These are phyloP conservation scores for Galerucella pusilla DNA, from an alignment of 2,888 invertebrate species.

Conservation along the genomic window DNA sequence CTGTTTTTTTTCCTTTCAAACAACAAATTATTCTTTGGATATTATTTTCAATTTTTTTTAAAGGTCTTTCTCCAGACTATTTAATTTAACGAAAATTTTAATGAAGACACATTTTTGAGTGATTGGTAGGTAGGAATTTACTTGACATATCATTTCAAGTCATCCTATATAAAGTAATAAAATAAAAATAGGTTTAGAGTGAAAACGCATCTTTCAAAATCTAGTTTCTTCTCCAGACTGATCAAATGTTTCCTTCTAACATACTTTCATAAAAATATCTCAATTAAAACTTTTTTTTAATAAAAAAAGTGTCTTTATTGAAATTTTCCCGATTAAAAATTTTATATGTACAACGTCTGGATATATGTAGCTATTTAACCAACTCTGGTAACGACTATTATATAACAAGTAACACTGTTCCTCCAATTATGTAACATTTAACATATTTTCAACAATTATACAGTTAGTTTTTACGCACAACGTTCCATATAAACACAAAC, in stretches of 20 bases:
- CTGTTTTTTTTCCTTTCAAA: slow-evolving; percentile 46
- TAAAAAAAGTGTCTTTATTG: not conserved
- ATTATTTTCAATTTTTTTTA: slow-evolving; percentile 40
- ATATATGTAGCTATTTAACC: slow-evolving; percentile 46
- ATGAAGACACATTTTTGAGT: not conserved
- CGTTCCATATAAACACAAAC: slow-evolving; percentile 47
- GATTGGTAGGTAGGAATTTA: no score
- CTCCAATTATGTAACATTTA: slow-evolving; percentile 54
- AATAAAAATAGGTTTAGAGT: no score
- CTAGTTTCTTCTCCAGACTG: not conserved
- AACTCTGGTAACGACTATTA: slow-evolving; percentile 58
- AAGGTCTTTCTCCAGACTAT: slow-evolving; percentile 7
- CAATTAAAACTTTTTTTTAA: not conserved
- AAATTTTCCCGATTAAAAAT: not conserved
- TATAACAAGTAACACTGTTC: slow-evolving; percentile 58
- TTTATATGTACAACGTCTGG: slow-evolving; percentile 19
- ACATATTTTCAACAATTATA: slow-evolving; percentile 55
- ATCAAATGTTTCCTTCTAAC: not conserved
- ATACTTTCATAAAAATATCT: not conserved
- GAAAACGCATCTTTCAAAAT: not conserved
- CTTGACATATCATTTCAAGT: no score
- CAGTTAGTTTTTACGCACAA: slow-evolving; percentile 39
- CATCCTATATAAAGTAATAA: no score
- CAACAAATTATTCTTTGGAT: slow-evolving; percentile 56
- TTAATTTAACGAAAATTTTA: not conserved